Conservation (phyloP, 2,888 invertebrate species). For the Eucriotettix oculatus region DNA sequence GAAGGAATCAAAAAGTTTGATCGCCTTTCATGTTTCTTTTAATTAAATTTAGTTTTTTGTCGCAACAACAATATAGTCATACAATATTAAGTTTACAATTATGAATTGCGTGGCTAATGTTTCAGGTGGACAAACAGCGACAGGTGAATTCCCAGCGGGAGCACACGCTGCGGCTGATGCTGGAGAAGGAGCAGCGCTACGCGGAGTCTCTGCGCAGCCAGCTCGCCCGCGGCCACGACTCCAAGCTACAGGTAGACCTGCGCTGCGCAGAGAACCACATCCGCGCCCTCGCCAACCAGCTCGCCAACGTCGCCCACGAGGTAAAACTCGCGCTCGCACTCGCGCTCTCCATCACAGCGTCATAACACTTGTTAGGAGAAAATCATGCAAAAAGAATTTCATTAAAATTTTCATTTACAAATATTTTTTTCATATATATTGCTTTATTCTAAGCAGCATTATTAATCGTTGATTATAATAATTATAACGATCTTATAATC, state of each 20-base stretch:
- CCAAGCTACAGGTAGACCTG: conserved; percentile 24
- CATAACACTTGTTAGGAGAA: too few relatives aligned
- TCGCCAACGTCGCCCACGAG: background rate
- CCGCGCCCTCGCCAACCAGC: background rate
- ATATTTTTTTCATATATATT: too few relatives aligned
- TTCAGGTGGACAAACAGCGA: conserved; percentile 49
- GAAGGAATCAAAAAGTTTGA: too few relatives aligned
- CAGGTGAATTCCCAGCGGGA: conserved; percentile 71
- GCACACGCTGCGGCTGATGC: conserved; percentile 74
- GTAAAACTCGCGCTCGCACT: background rate
- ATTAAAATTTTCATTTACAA: too few relatives aligned
- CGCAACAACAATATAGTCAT: background rate
- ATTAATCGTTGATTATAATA: too few relatives aligned
- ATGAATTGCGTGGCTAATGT: background rate
- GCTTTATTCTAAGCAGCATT: too few relatives aligned
- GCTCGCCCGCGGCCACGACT: conserved; percentile 25
- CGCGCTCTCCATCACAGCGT: too few relatives aligned
- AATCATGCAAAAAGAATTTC: too few relatives aligned
- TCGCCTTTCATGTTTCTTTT: too few relatives aligned
- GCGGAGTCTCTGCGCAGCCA: conserved; percentile 60
- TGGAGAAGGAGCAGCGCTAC: conserved; percentile 72
- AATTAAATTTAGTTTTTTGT: too few relatives aligned
- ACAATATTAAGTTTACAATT: background rate
- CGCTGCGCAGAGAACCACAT: conserved; percentile 21
- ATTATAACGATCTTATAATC: too few relatives aligned